Conservation (phyloP, 2,113 vertebrate genomes). For the Sitta europaea region DNA sequence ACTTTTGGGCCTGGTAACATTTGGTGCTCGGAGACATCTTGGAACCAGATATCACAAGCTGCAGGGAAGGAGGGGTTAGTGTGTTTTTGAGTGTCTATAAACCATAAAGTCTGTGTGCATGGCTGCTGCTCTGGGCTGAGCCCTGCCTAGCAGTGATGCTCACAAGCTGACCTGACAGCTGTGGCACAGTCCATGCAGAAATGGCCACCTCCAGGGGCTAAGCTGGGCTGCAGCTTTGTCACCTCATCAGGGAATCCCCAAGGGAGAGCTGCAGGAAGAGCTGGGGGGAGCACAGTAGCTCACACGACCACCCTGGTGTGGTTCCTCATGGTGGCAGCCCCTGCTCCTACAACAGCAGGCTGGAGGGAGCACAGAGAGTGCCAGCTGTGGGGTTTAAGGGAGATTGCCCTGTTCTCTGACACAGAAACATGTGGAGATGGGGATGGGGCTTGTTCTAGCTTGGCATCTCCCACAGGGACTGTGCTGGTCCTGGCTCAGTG, state of each 20-base stretch:
- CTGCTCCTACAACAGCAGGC: fast-evolving
- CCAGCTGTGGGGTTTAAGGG: fast-evolving
- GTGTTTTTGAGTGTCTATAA: not conserved
- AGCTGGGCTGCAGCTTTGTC: not conserved
- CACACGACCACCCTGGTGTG: fast-evolving
- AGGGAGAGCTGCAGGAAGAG: not conserved
- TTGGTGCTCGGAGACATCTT: not conserved
- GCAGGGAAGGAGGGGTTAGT: not conserved
- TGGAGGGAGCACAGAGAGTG: fast-evolving
- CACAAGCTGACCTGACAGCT: not conserved
- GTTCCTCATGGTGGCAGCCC: fast-evolving
- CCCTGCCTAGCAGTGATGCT: not conserved
- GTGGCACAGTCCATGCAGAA: not conserved
- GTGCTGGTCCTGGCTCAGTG: fast-evolving
- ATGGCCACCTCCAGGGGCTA: not conserved
- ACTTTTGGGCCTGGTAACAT: not conserved
- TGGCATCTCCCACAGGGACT: not conserved
- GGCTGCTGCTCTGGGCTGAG: not conserved
- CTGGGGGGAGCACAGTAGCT: fast-evolving
- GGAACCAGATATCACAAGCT: not conserved
- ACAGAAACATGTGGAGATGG: not conserved
- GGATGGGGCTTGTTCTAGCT: fast-evolving
- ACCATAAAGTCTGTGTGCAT: no score
- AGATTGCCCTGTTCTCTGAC: fast-evolving
- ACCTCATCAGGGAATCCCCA: not conserved